Conservation (phyloP, 2,888 invertebrate species). For the Schizotus pectinicornis region DNA sequence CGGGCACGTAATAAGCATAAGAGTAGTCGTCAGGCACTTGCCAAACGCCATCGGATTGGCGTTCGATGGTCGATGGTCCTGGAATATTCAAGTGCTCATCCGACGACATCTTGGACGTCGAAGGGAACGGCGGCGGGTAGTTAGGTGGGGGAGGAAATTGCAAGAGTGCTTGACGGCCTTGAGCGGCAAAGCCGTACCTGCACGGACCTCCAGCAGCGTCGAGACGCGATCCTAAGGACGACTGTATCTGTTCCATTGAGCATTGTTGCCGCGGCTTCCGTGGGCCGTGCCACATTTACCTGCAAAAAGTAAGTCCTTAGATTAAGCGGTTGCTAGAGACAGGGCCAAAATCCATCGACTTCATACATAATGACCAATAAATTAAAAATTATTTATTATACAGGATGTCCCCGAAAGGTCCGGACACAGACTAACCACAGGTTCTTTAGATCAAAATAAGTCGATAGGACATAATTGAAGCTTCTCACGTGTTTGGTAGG, state of each 20-base stretch:
- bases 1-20: slow-evolving; percentile 82
- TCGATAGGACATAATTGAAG: no score
- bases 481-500: no score
- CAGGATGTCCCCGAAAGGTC: no score
- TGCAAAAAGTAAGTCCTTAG: slow-evolving; percentile 34
- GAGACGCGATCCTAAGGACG: slow-evolving; percentile 28
- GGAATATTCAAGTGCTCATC: slow-evolving; percentile 48
- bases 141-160: slow-evolving; percentile 79
- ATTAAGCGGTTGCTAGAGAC: no score
- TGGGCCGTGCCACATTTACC: slow-evolving; percentile 55
- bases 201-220: not conserved
- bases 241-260: slow-evolving; percentile 46
- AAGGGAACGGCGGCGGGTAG: slow-evolving; percentile 66
- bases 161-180: slow-evolving; percentile 62
- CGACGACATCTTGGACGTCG: slow-evolving; percentile 51
- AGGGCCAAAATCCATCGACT: no score
- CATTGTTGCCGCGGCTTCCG: slow-evolving; percentile 47
- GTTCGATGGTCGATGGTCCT: slow-evolving; percentile 47
- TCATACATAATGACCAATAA: no score
- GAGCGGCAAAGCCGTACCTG: slow-evolving; percentile 35
- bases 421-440: no score
- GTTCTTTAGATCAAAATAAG: no score
- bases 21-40: slow-evolving; percentile 70
- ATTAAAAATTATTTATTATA: no score
- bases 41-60: slow-evolving; percentile 40